These are phyloP conservation scores for Drosophila nikananu DNA, from an alignment of 1,140 invertebrate species.

Conservation along the genomic window DNA sequence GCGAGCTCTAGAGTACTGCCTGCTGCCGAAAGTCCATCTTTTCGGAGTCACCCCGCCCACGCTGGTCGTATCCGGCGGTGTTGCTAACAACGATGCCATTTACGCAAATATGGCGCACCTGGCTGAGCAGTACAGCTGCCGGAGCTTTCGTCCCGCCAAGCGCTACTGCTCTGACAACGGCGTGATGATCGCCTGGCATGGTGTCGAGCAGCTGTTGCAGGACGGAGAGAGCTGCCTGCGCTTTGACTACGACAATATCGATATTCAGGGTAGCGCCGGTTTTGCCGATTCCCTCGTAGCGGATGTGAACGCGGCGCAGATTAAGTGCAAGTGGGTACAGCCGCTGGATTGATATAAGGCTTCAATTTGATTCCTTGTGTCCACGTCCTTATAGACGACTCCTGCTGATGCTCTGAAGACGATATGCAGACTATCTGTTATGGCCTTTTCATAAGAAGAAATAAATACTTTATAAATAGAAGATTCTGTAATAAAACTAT, in stretches of 20 bases:
- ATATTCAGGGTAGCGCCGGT: conserved; percentile 85
- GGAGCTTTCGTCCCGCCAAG: conserved; percentile 91
- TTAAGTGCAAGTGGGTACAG: conserved; percentile 88
- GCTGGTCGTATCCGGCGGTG: conserved; percentile 96
- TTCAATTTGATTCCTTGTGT: neutral
- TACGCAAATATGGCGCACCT: conserved; percentile 89
- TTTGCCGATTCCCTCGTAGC: conserved; percentile 87
- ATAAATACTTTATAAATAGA: too few species aligned
- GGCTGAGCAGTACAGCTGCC: conserved; percentile 89
- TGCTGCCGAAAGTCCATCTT: conserved; percentile 86
- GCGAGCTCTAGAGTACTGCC: conserved; percentile 92
- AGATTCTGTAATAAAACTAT: neutral
- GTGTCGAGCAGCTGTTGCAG: conserved; percentile 90
- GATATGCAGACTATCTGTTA: neutral
- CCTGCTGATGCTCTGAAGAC: neutral
- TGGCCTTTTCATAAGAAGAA: neutral
- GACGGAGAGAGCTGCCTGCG: conserved; percentile 85
- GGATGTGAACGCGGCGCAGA: conserved; percentile 86
- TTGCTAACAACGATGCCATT: conserved; percentile 96
- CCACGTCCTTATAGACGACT: too few species aligned
- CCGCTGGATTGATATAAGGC: conserved; percentile 19
- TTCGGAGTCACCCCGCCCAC: conserved; percentile 86
- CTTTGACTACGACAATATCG: conserved; percentile 86
- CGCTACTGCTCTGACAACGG: conserved; percentile 98
- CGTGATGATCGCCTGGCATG: conserved; percentile 99